A percentile compares a stretch with the other conserved stretches of the same genome.
These are phyloP conservation scores for Chromis chromis DNA, from an alignment of 2,797 vertebrate genomes.

Conservation along the genomic window DNA sequence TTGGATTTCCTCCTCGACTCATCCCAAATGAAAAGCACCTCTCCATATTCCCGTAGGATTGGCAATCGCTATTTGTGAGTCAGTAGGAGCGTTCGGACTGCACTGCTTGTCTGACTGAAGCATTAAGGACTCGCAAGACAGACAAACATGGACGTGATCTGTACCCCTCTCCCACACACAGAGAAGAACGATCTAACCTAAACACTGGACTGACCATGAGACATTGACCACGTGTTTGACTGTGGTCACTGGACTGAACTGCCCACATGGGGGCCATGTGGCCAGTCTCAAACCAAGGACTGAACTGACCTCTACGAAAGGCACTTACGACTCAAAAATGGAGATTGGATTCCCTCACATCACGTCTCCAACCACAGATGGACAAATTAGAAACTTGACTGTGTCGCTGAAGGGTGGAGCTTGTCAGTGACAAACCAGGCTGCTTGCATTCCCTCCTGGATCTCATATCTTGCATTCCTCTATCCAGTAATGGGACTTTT, in stretches of 20 bases:
- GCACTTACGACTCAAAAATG: constrained; percentile 65
- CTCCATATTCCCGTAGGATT: constrained; percentile 40
- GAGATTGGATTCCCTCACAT: constrained; percentile 43
- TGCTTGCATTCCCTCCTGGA: constrained; percentile 71
- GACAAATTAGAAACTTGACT: constrained; percentile 73
- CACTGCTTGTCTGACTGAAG: constrained; percentile 75
- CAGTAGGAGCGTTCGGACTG: constrained; percentile 59
- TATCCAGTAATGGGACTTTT: constrained; percentile 70
- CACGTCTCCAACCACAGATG: constrained; percentile 58
- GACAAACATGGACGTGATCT: constrained; percentile 61
- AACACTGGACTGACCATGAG: constrained; percentile 84
- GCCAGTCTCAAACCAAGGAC: constrained; percentile 67
- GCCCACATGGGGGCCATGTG: constrained; percentile 46
- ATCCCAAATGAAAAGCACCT: constrained; percentile 41
- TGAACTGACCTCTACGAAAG: constrained; percentile 74
- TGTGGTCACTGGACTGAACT: constrained; percentile 70
- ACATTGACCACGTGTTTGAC: constrained; percentile 65
- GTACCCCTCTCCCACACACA: background rate
- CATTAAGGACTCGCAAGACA: constrained; percentile 76
- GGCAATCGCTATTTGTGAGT: constrained; percentile 32
- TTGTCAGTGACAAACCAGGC: constrained; percentile 64
- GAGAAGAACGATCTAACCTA: constrained; percentile 65
- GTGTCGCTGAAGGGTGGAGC: constrained; percentile 65
- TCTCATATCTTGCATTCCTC: constrained; percentile 83
- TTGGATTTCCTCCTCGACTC: constrained; percentile 43